These are phyloP conservation scores for Brachypterus glaber DNA, from an alignment of 2,888 invertebrate genomes.

Conservation along the genomic window DNA sequence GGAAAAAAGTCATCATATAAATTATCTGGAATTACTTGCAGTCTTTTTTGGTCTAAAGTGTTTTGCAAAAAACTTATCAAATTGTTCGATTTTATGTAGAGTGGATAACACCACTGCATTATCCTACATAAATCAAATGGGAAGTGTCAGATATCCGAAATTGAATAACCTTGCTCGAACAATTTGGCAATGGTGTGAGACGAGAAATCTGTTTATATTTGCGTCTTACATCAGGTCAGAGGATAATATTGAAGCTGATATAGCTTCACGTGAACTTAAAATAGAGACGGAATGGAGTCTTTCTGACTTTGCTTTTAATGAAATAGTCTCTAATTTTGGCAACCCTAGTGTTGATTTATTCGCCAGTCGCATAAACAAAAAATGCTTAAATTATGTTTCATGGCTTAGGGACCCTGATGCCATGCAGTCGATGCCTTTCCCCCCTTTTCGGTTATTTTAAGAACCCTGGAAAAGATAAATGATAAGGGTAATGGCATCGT, in stretches of 20 bases:
- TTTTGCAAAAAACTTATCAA: constrained; percentile 6
- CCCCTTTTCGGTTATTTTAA: constrained; percentile 9
- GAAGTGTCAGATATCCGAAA: constrained; percentile 8
- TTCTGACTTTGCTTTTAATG: neutral
- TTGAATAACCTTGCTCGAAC: constrained; percentile 6
- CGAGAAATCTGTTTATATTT: constrained; percentile 9
- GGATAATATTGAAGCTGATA: constrained; percentile 9
- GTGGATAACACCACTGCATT: constrained; percentile 13
- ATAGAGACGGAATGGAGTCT: constrained; percentile 5
- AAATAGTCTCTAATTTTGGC: neutral
- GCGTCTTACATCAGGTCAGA: constrained; percentile 11
- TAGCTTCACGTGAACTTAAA: constrained; percentile 3
- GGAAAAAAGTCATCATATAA: constrained; percentile 16
- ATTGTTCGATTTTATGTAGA: constrained; percentile 5
- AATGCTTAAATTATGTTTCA: constrained; percentile 10
- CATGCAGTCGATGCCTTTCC: constrained; percentile 10
- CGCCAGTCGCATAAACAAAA: constrained; percentile 9
- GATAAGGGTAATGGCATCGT: constrained; percentile 9
- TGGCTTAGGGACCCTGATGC: constrained; percentile 10
- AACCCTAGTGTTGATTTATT: constrained; percentile 12
- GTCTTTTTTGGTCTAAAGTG: constrained; percentile 4
- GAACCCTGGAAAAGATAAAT: constrained; percentile 9
- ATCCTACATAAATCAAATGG: constrained; percentile 12
- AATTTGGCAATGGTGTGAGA: constrained; percentile 15
- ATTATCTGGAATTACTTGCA: constrained; percentile 9